A percentile compares a stretch with the other conserved stretches of the same genome.
Conservation (phyloP, 2,797 vertebrate species). For the Amblyraja radiata region DNA sequence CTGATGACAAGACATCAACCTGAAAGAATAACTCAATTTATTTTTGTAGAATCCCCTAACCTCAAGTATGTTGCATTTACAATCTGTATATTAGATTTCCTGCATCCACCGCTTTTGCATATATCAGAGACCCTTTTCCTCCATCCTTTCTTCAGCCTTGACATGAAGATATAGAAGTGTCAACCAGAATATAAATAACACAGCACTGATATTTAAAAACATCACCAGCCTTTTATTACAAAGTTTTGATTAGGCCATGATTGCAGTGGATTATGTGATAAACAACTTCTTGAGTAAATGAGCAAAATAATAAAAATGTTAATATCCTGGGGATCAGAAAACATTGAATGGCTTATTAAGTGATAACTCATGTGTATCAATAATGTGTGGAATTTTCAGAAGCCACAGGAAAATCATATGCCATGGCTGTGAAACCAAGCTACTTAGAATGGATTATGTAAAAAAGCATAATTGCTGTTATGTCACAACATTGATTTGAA, state of each 20-base stretch:
- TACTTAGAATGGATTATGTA: conserved; percentile 3
- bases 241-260: not conserved
- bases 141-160: not conserved
- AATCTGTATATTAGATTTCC: not conserved
- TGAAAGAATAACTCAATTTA: not conserved
- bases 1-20: not conserved
- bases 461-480: not conserved
- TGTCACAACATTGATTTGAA: not conserved
- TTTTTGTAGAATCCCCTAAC: not conserved
- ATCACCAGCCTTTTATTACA: not conserved
- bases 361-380: conserved; percentile 15
- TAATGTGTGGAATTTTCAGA: not conserved
- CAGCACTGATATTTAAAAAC: not conserved
- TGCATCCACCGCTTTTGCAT: not conserved
- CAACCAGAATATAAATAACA: not conserved
- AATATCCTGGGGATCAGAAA: not conserved
- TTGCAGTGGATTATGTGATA: not conserved
- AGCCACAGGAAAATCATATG: not conserved
- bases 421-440: not conserved
- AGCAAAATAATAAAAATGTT: not conserved
- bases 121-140: not conserved
- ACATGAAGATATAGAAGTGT: not conserved
- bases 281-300: not conserved
- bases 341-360: not conserved
- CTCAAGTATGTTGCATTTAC: not conserved